Conservation (phyloP, 2,888 invertebrate genomes). For the Lochmaea crataegi region DNA sequence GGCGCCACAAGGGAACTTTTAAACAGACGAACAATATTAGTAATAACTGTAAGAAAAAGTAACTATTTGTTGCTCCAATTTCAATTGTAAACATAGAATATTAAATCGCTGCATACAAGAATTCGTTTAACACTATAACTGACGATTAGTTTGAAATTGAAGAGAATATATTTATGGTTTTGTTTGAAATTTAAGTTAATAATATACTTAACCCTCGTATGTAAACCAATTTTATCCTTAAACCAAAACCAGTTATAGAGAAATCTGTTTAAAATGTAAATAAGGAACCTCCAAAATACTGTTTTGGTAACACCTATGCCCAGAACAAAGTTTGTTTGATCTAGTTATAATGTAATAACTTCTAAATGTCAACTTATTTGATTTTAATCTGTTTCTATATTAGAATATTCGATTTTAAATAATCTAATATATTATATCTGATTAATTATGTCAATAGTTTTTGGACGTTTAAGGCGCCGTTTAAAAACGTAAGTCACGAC, state of each 20-base stretch:
- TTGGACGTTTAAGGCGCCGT: conserved; percentile 21
- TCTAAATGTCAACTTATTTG: conserved; percentile 59
- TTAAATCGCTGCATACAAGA: too few relatives aligned
- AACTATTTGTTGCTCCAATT: not conserved
- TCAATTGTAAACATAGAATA: too few relatives aligned
- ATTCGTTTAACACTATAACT: too few relatives aligned
- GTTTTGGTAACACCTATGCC: conserved; percentile 4
- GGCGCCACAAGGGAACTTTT: conserved; percentile 8
- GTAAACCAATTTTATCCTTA: too few relatives aligned
- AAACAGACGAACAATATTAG: not conserved
- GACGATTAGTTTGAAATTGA: too few relatives aligned
- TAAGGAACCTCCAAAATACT: conserved; percentile 9
- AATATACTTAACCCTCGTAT: too few relatives aligned
- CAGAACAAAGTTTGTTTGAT: conserved; percentile 54
- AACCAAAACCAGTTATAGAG: not conserved
- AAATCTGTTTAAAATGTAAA: conserved; percentile 4
- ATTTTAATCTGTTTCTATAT: conserved; percentile 56
- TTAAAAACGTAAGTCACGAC: conserved; percentile 16
- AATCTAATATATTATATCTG: conserved; percentile 18
- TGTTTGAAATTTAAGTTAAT: too few relatives aligned
- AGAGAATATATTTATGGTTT: too few relatives aligned
- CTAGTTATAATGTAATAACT: conserved; percentile 57
- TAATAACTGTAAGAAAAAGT: not conserved
- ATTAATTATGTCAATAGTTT: conserved; percentile 19
- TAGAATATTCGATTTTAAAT: conserved; percentile 44